phyloP scores from a whole-genome alignment of 2,113 vertebrate genomes.

The Tinamus guttatus region DNA sequence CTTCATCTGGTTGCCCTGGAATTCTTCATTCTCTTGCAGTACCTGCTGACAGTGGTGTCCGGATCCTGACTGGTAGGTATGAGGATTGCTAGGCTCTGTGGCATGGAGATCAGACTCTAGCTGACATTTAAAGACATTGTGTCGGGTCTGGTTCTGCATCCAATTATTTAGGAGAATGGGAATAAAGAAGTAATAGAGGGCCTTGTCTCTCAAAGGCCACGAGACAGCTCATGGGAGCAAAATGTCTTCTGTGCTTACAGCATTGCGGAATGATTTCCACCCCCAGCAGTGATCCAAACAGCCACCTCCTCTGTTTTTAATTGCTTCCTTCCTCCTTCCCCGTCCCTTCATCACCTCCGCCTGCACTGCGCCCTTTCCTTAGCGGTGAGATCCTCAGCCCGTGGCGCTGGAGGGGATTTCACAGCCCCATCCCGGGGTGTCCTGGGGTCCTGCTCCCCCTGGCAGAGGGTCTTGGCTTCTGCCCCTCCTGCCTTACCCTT shows the following conservation, averaged over 20 bases:
- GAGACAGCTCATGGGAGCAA: neutral
- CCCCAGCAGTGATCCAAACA: accelerated
- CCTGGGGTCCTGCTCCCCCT: neutral
- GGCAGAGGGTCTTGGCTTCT: neutral
- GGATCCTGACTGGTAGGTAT: neutral
- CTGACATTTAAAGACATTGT: neutral
- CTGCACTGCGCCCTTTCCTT: neutral
- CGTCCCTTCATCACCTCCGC: accelerated
- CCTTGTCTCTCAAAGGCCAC: accelerated
- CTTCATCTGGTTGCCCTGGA: neutral
- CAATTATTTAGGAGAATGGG: neutral
- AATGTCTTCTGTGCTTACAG: neutral
- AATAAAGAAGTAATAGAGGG: neutral
- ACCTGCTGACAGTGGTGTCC: neutral
- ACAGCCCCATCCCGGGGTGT: neutral
- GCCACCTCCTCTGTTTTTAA: neutral
- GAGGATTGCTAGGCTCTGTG: neutral
- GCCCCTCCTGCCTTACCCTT: neutral
- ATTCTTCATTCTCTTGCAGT: neutral
- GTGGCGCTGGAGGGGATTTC: neutral
- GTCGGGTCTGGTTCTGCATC: neutral
- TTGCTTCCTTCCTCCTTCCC: neutral
- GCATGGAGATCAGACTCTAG: neutral
- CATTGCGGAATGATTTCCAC: neutral
- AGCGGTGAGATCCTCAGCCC: neutral